Conservation (phyloP, 2,797 vertebrate genomes). For the Rhadinocentrus ornatus region DNA sequence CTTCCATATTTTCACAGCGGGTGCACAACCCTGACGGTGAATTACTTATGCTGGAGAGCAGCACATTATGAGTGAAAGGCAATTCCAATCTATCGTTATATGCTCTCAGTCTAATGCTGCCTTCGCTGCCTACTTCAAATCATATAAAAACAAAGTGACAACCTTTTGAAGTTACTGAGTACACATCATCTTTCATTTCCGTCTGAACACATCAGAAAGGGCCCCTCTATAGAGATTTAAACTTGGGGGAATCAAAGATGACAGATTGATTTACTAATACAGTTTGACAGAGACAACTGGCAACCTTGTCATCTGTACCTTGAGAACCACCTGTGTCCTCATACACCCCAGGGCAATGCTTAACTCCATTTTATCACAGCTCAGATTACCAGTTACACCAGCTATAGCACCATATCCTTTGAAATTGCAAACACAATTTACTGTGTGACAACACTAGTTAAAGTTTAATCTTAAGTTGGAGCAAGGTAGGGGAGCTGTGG, state of each 20-base stretch:
- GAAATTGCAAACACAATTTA: slow-evolving; percentile 74
- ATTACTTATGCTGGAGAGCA: slow-evolving; percentile 36
- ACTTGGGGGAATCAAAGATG: slow-evolving; percentile 66
- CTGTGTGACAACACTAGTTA: slow-evolving; percentile 73
- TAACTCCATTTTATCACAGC: slow-evolving; percentile 67
- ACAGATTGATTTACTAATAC: slow-evolving; percentile 83
- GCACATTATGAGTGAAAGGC: slow-evolving; percentile 50
- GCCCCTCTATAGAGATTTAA: slow-evolving; percentile 66
- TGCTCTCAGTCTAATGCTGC: slow-evolving; percentile 45
- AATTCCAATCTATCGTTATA: slow-evolving; percentile 61
- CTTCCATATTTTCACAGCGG: slow-evolving; percentile 21
- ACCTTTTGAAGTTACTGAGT: slow-evolving; percentile 69
- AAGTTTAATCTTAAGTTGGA: slow-evolving; percentile 70
- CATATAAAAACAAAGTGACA: slow-evolving; percentile 62
- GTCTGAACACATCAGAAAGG: slow-evolving; percentile 54
- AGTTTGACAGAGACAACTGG: slow-evolving; percentile 77
- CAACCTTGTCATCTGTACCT: slow-evolving; percentile 76
- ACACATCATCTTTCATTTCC: slow-evolving; percentile 77
- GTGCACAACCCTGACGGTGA: slow-evolving; percentile 34
- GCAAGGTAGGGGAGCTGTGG: slow-evolving; percentile 9
- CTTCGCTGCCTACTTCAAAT: slow-evolving; percentile 53
- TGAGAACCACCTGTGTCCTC: slow-evolving; percentile 82
- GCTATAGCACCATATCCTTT: slow-evolving; percentile 60
- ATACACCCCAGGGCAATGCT: slow-evolving; percentile 62
- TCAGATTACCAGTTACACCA: slow-evolving; percentile 66